Conservation (phyloP, 2,113 vertebrate genomes). For the Ammodytes marinus region DNA sequence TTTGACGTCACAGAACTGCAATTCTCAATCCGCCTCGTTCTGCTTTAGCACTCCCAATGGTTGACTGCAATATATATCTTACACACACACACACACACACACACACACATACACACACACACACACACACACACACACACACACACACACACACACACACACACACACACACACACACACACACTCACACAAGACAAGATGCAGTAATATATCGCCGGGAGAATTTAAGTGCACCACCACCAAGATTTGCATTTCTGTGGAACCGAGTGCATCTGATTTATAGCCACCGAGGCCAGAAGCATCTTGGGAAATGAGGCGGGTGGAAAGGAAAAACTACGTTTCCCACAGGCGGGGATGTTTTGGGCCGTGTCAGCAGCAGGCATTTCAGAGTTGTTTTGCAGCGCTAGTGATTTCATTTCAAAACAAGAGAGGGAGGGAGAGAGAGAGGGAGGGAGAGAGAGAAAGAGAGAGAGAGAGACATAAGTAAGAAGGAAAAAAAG, state of each 20-base stretch:
- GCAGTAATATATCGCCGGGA: conserved; percentile 76
- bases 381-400: conserved; percentile 66
- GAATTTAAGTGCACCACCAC: conserved; percentile 78
- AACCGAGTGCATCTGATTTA: conserved; percentile 80
- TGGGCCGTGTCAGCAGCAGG: conserved; percentile 70
- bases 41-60: conserved; percentile 74
- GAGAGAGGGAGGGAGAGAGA: background rate
- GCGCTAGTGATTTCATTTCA: conserved; percentile 38
- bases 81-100: conserved; percentile 11
- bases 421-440: conserved; percentile 34
- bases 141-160: conserved; percentile 37
- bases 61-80: conserved; percentile 60
- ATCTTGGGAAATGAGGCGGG: conserved; percentile 77
- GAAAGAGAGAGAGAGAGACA: background rate
- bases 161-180: conserved; percentile 36
- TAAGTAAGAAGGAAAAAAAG: conserved; percentile 3
- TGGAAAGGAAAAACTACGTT: conserved; percentile 73
- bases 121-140: conserved; percentile 16
- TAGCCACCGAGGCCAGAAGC: conserved; percentile 68
- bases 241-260: conserved; percentile 83
- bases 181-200: conserved; percentile 42
- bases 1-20: conserved; percentile 77
- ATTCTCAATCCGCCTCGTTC: conserved; percentile 79
- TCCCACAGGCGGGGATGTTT: conserved; percentile 67
- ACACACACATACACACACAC: conserved; percentile 7